Evolutionary conservation across 2,888 invertebrate genomes (phyloP), one percentile per base, ranked within the genome.

Genomic region (Cordilura impudica): DNA sequence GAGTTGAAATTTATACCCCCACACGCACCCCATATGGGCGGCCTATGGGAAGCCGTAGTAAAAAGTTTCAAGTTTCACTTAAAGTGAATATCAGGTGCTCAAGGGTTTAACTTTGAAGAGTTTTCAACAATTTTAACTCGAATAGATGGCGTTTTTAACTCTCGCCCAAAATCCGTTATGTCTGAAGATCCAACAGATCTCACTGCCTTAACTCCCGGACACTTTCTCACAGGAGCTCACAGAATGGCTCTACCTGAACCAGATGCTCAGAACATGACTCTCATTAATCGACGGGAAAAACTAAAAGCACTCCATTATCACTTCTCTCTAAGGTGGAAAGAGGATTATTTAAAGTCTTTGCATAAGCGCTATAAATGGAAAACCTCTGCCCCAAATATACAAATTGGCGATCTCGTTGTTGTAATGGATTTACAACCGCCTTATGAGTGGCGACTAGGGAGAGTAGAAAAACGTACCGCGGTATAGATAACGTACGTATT

Each of bases 81-180:
- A 3, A 26, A 26, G 6, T 4, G 26, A 26, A 6, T 26, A 26
- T 3, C 26, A 26, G 6, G 6, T 6, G 26, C 4, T 26, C 26
- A 26, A 6, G 6, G 58, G 0, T 47, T 69, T 12, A 65, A 39
- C 0, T 73, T 73, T 39, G 73, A 79, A n/a, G 70, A 75, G n/a
- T 7, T 77, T 18, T 26, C 72, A 10, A 78, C 70, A 2, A 12
- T 70, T 2, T 12, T 53, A 23, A 26, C 51, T 2, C 51, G 26
- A 1, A 23, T 53, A 10, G 51, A 53, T 26, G 51, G 26, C n/a
- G 65, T 21, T 31, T 29, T 75, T 0, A 71, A 75, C 21, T 79
- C 71, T 12, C 70, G 60, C 18, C 74, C 53, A 1, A 29, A 29
- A 10, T 47, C 47, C 5, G 47, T 29, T 7, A 8, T 63, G n/a